Evolutionary conservation across 2,113 vertebrate species (phyloP).

Genomic region (Anolis sagrei): DNA sequence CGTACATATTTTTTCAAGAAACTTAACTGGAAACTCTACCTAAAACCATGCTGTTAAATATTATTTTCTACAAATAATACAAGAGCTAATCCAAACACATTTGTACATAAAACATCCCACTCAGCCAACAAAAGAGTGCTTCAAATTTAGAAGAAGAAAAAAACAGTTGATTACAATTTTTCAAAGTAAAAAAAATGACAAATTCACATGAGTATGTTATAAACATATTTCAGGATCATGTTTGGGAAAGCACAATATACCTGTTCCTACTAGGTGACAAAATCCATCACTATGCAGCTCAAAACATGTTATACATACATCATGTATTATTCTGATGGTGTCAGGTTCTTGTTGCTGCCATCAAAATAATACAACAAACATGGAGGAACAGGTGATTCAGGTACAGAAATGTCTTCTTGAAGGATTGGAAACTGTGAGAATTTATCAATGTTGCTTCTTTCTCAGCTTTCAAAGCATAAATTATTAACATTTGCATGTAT

Average conservation of each 20-base stretch:
- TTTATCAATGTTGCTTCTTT: not conserved
- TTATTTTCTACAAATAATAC: slow-evolving; percentile 21
- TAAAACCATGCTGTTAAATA: rapidly evolving
- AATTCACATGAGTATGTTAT: not conserved
- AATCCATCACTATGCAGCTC: not conserved
- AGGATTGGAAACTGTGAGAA: not conserved
- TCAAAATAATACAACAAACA: not conserved
- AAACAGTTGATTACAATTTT: not conserved
- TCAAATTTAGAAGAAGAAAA: not conserved
- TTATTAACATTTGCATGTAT: not conserved
- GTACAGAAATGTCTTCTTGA: not conserved
- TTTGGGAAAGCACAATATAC: not conserved
- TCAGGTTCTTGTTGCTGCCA: not conserved
- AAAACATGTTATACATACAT: not conserved
- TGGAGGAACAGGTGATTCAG: not conserved
- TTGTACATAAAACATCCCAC: slow-evolving; percentile 8
- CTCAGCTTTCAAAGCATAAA: too few relatives aligned
- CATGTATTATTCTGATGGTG: too few relatives aligned
- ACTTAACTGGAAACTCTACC: slow-evolving; percentile 36
- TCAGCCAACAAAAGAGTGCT: not conserved
- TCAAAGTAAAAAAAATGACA: slow-evolving; percentile 10
- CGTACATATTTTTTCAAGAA: slow-evolving; percentile 22
- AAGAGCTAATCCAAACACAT: slow-evolving; percentile 22
- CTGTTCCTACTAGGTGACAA: not conserved
- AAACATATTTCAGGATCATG: not conserved